Percentiles rank a stretch among this genome's conserved stretches.
phyloP scores from a whole-genome alignment of 64 coral and sea anemone species.

The Orbicella faveolata region DNA sequence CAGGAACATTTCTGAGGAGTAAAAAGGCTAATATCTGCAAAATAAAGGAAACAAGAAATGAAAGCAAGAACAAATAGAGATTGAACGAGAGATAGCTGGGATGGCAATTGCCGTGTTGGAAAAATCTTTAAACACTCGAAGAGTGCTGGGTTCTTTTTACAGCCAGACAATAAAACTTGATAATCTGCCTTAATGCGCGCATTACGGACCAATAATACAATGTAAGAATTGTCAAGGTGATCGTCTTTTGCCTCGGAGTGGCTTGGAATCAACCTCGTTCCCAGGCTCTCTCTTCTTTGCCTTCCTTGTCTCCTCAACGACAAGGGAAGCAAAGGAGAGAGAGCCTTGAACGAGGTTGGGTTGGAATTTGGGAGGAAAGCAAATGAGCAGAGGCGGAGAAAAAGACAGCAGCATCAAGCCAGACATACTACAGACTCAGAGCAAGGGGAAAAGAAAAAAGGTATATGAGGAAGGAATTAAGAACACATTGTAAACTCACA shows the following conservation, averaged over 20 bases:
- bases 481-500: conserved; percentile 48
- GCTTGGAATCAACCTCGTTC: too few species aligned
- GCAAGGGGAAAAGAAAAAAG: background rate
- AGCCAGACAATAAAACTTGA: too few species aligned
- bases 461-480: background rate
- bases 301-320: too few species aligned
- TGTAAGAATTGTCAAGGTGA: too few species aligned
- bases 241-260: too few species aligned
- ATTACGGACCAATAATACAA: too few species aligned
- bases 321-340: too few species aligned
- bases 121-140: background rate
- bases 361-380: too few species aligned
- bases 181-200: too few species aligned
- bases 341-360: too few species aligned
- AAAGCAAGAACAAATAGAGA: background rate
- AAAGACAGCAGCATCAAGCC: background rate
- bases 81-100: background rate
- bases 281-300: too few species aligned
- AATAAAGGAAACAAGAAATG: background rate
- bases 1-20: conserved; percentile 77
- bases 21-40: conserved; percentile 86
- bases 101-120: background rate
- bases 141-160: background rate
- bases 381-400: background rate
- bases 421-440: background rate